phyloP scores from a whole-genome alignment of 2,888 invertebrate species.

The Acleris sparsana region DNA sequence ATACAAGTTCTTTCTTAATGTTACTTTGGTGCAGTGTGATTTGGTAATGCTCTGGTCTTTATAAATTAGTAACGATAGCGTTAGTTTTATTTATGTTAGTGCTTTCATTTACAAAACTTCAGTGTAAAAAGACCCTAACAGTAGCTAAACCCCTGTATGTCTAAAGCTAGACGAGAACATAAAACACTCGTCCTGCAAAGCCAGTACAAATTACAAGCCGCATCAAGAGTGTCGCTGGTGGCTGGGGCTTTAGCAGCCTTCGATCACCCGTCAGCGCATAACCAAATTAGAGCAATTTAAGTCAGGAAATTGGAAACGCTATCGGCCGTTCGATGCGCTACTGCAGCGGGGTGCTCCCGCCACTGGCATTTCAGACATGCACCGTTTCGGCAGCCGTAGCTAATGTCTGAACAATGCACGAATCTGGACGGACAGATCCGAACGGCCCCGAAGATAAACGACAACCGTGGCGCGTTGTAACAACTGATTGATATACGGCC shows the following conservation, averaged over 20 bases:
- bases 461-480: slow-evolving; percentile 78
- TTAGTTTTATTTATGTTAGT: no score
- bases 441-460: slow-evolving; percentile 80
- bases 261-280: slow-evolving; percentile 79
- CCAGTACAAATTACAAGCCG: slow-evolving; percentile 57
- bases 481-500: slow-evolving; percentile 82
- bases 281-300: slow-evolving; percentile 83
- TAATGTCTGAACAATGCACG: slow-evolving; percentile 82
- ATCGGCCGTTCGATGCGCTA: slow-evolving; percentile 73
- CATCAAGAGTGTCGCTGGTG: slow-evolving; percentile 57
- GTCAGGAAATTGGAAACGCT: slow-evolving; percentile 83
- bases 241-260: slow-evolving; percentile 63
- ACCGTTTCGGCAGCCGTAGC: slow-evolving; percentile 71
- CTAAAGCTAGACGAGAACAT: slow-evolving; percentile 36
- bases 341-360: slow-evolving; percentile 66
- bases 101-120: no score
- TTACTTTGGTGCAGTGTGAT: slow-evolving; percentile 21
- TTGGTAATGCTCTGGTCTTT: no score
- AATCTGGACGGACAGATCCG: slow-evolving; percentile 80
- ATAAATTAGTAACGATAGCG: no score
- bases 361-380: slow-evolving; percentile 79
- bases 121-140: no score
- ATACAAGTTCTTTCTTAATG: slow-evolving; percentile 35
- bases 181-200: slow-evolving; percentile 39
- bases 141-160: neutral